A percentile compares a stretch with the other conserved stretches of the same genome.
phyloP scores from a whole-genome alignment of 1,140 invertebrate species.

The Leptonema lineaticorne region DNA sequence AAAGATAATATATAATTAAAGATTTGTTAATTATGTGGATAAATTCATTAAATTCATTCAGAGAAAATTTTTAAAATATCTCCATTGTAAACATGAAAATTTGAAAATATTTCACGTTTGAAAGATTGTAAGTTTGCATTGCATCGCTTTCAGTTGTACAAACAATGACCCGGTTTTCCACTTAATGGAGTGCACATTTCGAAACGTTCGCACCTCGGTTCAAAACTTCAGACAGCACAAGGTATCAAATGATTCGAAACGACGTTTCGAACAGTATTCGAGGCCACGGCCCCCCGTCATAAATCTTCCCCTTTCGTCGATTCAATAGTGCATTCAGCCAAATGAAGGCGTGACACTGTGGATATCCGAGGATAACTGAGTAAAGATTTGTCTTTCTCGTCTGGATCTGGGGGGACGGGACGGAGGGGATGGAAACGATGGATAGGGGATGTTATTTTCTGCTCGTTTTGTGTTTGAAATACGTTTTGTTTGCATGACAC shows the following conservation, averaged over 20 bases:
- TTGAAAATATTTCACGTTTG: too few species aligned
- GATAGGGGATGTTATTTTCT: not conserved
- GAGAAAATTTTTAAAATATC: too few species aligned
- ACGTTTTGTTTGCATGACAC: not conserved
- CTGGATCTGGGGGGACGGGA: too few species aligned
- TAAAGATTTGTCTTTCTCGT: conserved; percentile 7
- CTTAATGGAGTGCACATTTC: conserved; percentile 18
- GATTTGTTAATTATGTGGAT: too few species aligned
- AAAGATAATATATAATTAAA: too few species aligned
- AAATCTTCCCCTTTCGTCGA: not conserved
- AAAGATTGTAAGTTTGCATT: too few species aligned
- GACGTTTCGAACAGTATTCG: too few species aligned
- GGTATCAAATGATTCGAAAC: conserved; percentile 11
- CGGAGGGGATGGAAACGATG: too few species aligned
- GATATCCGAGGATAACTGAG: not conserved
- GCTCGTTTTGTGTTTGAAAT: not conserved
- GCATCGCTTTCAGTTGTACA: conserved; percentile 26
- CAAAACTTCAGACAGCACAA: too few species aligned
- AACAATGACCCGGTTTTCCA: conserved; percentile 9
- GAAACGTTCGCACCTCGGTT: too few species aligned
- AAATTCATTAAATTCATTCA: too few species aligned
- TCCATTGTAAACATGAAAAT: too few species aligned
- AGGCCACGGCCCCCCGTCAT: not conserved
- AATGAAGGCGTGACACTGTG: not conserved
- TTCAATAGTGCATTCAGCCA: not conserved